These are phyloP conservation scores for Aldrovandia affinis DNA, from an alignment of 2,797 vertebrate genomes.

Conservation along the genomic window DNA sequence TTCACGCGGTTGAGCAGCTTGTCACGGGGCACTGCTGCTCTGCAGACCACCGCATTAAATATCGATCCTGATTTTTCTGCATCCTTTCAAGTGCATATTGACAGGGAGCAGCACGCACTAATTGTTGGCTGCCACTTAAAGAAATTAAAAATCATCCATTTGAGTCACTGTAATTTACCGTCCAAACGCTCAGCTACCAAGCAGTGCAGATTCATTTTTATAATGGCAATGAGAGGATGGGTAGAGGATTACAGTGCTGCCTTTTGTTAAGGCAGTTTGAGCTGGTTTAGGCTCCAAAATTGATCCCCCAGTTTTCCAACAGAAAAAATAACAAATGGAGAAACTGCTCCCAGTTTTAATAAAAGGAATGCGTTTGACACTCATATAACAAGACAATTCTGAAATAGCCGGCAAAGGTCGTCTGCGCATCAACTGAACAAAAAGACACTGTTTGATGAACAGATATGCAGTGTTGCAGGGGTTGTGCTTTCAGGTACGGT, in stretches of 20 bases:
- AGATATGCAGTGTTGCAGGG: not conserved
- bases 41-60: not conserved
- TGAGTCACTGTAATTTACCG: constrained; percentile 17
- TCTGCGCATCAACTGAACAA: not conserved
- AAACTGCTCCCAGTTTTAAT: not conserved
- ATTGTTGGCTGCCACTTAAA: not conserved
- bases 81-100: not conserved
- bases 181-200: not conserved
- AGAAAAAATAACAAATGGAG: not conserved
- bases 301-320: constrained; percentile 7
- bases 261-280: constrained; percentile 18
- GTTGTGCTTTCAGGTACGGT: not conserved
- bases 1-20: no score
- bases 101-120: not conserved
- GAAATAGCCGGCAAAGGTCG: not conserved
- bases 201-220: constrained; percentile 21
- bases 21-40: not conserved
- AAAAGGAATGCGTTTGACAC: not conserved
- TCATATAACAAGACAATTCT: not conserved
- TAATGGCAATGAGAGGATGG: constrained; percentile 6
- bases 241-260: constrained; percentile 18
- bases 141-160: constrained; percentile 19
- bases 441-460: not conserved
- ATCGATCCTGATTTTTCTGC: not conserved
- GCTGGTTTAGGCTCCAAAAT: not conserved